Percentiles rank a stretch among this genome's conserved stretches.
These are phyloP conservation scores for Papilio polytes DNA, from an alignment of 1,140 invertebrate species.

Conservation along the genomic window DNA sequence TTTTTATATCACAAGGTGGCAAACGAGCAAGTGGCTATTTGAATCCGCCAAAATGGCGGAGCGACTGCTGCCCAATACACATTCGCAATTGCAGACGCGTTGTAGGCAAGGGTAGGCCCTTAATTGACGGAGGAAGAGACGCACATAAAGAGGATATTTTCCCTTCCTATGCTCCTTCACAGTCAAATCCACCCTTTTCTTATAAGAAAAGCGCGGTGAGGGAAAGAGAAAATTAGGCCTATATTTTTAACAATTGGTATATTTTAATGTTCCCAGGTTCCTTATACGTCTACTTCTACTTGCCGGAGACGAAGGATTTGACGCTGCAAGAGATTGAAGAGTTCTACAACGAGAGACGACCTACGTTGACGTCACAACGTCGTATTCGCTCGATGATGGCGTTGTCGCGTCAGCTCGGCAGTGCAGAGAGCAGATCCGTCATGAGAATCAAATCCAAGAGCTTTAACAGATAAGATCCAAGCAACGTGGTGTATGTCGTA, in stretches of 20 bases:
- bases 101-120: too few relatives aligned
- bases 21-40: too few relatives aligned
- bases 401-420: conserved; percentile 27
- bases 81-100: too few relatives aligned
- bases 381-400: conserved; percentile 45
- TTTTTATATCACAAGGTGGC: too few relatives aligned
- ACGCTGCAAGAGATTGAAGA: conserved; percentile 91
- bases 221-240: too few relatives aligned
- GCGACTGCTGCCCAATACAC: too few relatives aligned
- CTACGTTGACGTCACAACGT: conserved; percentile 58
- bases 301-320: conserved; percentile 93
- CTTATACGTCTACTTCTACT: conserved; percentile 85
- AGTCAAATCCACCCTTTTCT: too few relatives aligned
- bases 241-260: neutral
- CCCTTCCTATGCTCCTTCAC: too few relatives aligned
- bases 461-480: neutral
- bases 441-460: conserved; percentile 31
- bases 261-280: conserved; percentile 65
- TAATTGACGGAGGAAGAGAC: too few relatives aligned
- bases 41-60: too few relatives aligned
- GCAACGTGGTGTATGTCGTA: neutral
- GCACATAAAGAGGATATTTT: too few relatives aligned
- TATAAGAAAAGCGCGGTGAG: too few relatives aligned
- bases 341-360: conserved; percentile 85
- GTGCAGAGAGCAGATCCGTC: conserved; percentile 35